These are phyloP conservation scores for Pachyrhynchus sulphureomaculatus DNA, from an alignment of 1,140 invertebrate species.

Conservation along the genomic window DNA sequence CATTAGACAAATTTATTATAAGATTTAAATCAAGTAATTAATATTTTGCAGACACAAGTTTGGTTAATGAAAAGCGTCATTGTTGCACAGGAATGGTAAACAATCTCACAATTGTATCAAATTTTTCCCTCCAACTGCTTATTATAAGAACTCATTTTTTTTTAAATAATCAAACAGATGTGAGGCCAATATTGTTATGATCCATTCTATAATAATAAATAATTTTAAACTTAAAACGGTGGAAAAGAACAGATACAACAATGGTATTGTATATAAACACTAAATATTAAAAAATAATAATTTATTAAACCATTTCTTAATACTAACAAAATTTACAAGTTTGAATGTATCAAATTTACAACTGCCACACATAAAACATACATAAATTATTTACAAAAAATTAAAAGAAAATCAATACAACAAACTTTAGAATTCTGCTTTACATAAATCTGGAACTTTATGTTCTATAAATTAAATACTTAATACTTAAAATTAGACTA, in stretches of 20 bases:
- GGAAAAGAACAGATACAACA: background rate
- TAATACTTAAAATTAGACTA: background rate
- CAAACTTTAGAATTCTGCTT: background rate
- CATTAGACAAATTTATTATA: slow-evolving; percentile 1
- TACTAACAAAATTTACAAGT: slow-evolving; percentile 22
- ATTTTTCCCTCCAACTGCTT: too few relatives aligned
- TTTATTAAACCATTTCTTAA: slow-evolving; percentile 23
- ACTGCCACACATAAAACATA: slow-evolving; percentile 5
- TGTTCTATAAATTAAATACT: background rate
- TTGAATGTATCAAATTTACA: slow-evolving; percentile 8
- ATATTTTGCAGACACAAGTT: background rate
- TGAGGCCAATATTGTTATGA: too few relatives aligned
- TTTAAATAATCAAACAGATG: too few relatives aligned
- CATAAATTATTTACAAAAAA: slow-evolving; percentile 1
- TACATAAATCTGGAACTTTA: slow-evolving; percentile 13
- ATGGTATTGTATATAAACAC: background rate
- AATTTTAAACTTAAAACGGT: too few relatives aligned
- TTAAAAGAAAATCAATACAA: slow-evolving; percentile 1
- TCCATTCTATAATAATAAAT: too few relatives aligned
- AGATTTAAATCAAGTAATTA: background rate
- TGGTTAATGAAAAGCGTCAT: too few relatives aligned
- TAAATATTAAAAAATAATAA: slow-evolving; percentile 17
- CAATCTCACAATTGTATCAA: too few relatives aligned
- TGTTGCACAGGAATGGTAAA: too few relatives aligned
- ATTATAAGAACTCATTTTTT: background rate